Percentiles rank a stretch among this genome's conserved stretches.
Conservation (phyloP, 2,113 vertebrate species). For the Gracilinanus agilis region DNA sequence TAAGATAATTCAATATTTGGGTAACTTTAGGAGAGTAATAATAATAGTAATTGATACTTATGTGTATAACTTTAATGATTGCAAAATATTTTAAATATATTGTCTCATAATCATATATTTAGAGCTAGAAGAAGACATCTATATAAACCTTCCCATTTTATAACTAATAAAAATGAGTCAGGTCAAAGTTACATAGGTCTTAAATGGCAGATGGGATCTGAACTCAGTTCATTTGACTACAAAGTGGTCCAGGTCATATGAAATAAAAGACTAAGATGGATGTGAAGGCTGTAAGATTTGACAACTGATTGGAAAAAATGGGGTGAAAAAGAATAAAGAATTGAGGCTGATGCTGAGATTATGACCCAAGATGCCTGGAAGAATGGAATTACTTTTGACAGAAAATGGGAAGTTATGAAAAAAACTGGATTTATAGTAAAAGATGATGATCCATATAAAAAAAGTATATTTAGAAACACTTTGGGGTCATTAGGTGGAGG, state of each 20-base stretch:
- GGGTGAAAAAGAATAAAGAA: neutral
- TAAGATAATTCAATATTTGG: neutral
- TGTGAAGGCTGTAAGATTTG: neutral
- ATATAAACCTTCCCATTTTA: neutral
- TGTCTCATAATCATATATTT: neutral
- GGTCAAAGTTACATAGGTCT: neutral
- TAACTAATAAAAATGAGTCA: neutral
- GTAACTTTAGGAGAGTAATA: neutral
- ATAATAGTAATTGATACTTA: neutral
- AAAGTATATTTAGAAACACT: neutral
- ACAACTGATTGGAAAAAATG: neutral
- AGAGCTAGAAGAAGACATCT: neutral
- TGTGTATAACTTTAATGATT: neutral
- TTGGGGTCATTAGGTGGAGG: neutral
- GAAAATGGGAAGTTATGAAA: neutral
- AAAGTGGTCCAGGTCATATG: neutral
- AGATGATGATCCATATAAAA: neutral
- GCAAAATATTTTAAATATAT: neutral
- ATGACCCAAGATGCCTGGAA: neutral
- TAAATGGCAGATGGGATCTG: neutral
- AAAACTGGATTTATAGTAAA: neutral
- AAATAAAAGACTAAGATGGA: neutral
- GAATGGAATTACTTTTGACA: neutral
- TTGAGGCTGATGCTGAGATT: neutral
- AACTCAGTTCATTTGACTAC: neutral